Evolutionary conservation across 2,113 vertebrate genomes (phyloP), one percentile per base, ranked within the genome.

Genomic region (Hyla sarda): DNA sequence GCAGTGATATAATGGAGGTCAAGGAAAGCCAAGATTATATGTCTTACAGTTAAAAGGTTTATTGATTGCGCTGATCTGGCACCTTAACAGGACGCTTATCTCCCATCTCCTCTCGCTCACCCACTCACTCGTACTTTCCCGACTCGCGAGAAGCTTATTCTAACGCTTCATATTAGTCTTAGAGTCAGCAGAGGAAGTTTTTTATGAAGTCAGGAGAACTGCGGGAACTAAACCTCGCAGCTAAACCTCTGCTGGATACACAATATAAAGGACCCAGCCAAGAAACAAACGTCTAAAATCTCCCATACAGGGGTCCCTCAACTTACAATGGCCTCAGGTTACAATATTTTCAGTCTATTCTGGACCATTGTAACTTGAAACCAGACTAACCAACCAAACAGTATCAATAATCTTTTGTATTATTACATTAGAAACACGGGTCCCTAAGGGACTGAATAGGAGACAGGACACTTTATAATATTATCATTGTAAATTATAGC

Each of bases 21-120:
- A 41, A 28, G 72, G 74, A 34, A 71, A 72, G 65, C 16, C 47
- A 78, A 52, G 76, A 86, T 86, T 80, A 73, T 45, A 62, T 56
- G 50, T 56, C 62, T 79, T 54, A 79, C 62, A 80, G 76, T 58
- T 41, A 56, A 85, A 79, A 60, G 76, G 79, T 73, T 86, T 86
- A 86, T 80, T 86, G 76, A 86, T 86, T 73, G 77, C 10, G 47
- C 50, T 73, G 48, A 72, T 65, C 30, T 25, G 8, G 72, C 56
- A 41, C 50, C 83, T 62, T 67, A 71, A 73, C 74, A 67, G 41
- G 54, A 17, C 10, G 58, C 28, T 81, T 86, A 72, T 86, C 65
- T 71, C 48, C 37, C 11, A 45, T 47, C 52, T 45, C 28, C 48
- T 10, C 13, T 16, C 76, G 50, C 84, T 50, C 84, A 86, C 84